These are phyloP conservation scores for Sebastes itinus DNA, from an alignment of 2,797 vertebrate genomes.

Conservation along the genomic window DNA sequence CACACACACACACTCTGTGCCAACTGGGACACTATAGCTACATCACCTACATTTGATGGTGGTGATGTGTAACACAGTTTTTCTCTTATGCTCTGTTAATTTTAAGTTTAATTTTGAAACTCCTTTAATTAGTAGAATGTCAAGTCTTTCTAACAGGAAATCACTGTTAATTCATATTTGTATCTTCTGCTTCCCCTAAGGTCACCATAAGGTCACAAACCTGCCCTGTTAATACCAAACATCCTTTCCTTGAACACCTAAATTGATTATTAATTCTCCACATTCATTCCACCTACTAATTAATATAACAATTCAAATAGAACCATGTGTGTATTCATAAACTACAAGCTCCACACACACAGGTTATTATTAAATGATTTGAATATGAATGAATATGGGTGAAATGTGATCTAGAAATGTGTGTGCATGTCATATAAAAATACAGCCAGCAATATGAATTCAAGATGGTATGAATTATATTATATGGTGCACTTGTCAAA, in stretches of 20 bases:
- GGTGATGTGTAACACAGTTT: background rate
- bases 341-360: background rate
- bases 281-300: background rate
- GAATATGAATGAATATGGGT: background rate
- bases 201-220: conserved; percentile 30
- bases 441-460: background rate
- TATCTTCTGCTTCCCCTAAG: background rate
- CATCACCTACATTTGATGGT: background rate
- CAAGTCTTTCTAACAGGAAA: background rate
- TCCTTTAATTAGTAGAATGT: background rate
- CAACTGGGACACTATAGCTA: background rate
- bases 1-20: background rate
- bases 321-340: background rate
- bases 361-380: background rate
- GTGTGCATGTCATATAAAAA: background rate
- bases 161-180: background rate
- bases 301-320: background rate
- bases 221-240: background rate
- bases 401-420: conserved; percentile 7
- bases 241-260: background rate
- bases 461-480: background rate
- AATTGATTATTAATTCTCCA: background rate
- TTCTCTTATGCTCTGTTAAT: background rate
- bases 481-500: background rate
- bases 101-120: background rate